Evolutionary conservation across 1,140 invertebrate species (phyloP).

Genomic region (Brachionus plicatilis): DNA sequence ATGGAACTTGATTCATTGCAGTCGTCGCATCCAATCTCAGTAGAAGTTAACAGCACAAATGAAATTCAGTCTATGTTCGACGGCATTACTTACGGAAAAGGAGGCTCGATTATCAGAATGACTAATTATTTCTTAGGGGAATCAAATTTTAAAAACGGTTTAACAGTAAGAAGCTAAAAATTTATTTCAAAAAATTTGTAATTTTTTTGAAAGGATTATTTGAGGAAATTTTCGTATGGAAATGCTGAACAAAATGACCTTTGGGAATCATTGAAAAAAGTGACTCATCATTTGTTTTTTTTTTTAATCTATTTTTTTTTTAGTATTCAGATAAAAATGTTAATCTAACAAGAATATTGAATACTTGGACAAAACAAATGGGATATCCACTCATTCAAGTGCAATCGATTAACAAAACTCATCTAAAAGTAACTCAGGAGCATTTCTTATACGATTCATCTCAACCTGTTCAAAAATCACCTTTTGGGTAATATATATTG

Average conservation of each 20-base stretch:
- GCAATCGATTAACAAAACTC: constrained; percentile 41
- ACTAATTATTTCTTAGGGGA: constrained; percentile 43
- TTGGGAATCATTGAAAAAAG: constrained; percentile 57
- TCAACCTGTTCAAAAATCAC: constrained; percentile 32
- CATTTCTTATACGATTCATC: constrained; percentile 50
- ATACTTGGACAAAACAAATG: constrained; percentile 54
- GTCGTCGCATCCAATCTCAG: constrained; percentile 56
- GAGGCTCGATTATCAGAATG: constrained; percentile 54
- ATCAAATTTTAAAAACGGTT: constrained; percentile 47
- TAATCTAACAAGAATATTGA: constrained; percentile 51
- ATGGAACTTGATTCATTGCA: constrained; percentile 46
- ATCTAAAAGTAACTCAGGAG: constrained; percentile 57
- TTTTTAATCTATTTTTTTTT: constrained; percentile 50
- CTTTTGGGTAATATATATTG: not conserved
- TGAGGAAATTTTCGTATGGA: constrained; percentile 47
- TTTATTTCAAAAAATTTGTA: not conserved
- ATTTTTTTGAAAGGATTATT: constrained; percentile 43
- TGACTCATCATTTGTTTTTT: constrained; percentile 41
- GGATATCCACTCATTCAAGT: constrained; percentile 50
- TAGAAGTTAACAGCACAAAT: constrained; percentile 69
- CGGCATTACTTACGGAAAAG: constrained; percentile 83
- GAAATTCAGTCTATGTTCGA: constrained; percentile 89
- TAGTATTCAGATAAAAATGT: constrained; percentile 31
- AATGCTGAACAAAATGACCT: constrained; percentile 52
- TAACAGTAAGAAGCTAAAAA: constrained; percentile 50